Conservation (phyloP, 2,797 vertebrate species). For the Rhyacichthys aspro region DNA sequence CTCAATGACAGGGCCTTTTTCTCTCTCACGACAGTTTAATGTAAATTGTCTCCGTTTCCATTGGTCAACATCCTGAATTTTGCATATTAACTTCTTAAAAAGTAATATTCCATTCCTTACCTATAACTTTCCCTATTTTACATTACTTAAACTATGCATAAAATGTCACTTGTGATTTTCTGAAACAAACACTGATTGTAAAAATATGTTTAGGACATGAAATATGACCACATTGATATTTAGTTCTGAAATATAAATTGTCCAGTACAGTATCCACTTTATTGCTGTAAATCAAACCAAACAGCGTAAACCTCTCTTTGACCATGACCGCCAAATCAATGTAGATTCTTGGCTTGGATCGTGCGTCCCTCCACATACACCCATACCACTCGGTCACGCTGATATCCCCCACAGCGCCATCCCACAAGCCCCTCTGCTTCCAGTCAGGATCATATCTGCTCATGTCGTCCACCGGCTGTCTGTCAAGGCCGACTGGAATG, state of each 20-base stretch:
- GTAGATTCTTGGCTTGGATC: constrained; percentile 42
- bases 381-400: constrained; percentile 18
- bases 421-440: constrained; percentile 28
- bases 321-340: constrained; percentile 52
- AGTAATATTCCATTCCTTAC: too few relatives aligned
- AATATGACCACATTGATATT: not conserved
- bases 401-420: constrained; percentile 13
- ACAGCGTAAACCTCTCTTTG: constrained; percentile 44
- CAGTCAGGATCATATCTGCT: constrained; percentile 75
- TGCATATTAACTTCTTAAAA: too few relatives aligned
- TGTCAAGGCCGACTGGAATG: constrained; percentile 43
- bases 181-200: not conserved
- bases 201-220: not conserved
- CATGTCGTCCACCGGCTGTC: constrained; percentile 71
- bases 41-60: too few relatives aligned
- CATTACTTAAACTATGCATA: too few relatives aligned
- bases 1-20: too few relatives aligned
- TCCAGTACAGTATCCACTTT: too few relatives aligned
- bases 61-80: too few relatives aligned
- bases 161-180: not conserved
- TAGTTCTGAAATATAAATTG: too few relatives aligned
- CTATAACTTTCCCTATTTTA: too few relatives aligned
- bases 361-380: not conserved
- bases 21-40: too few relatives aligned
- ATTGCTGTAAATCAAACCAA: constrained; percentile 36